Evolutionary conservation across 1,140 invertebrate genomes (phyloP).

Genomic region (Oncopeltus fasciatus): DNA sequence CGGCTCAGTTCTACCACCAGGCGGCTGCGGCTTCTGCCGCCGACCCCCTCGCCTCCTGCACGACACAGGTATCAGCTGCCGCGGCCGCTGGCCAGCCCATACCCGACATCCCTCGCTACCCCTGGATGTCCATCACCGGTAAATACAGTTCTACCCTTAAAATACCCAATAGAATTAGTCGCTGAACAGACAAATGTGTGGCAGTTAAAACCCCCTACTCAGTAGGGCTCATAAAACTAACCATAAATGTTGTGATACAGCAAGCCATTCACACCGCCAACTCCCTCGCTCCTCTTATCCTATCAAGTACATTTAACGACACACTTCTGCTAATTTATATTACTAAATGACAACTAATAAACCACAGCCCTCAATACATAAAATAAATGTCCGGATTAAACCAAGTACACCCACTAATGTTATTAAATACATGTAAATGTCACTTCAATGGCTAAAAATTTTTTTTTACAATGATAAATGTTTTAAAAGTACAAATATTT

Average conservation of each 20-base stretch:
- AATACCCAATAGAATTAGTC: background rate
- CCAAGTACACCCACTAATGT: too few species aligned
- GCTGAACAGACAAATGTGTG: background rate
- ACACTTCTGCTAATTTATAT: too few species aligned
- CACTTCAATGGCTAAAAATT: too few species aligned
- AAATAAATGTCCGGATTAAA: too few species aligned
- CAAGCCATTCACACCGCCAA: background rate
- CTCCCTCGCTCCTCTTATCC: too few species aligned
- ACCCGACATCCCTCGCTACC: conserved; percentile 78
- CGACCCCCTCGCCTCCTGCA: conserved; percentile 46
- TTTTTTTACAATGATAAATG: too few species aligned
- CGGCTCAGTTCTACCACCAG: conserved; percentile 77
- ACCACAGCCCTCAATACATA: too few species aligned
- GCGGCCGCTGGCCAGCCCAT: conserved; percentile 51
- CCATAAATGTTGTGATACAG: conserved; percentile 1
- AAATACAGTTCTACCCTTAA: conserved; percentile 30
- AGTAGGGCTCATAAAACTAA: background rate
- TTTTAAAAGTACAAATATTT: too few species aligned
- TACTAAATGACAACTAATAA: too few species aligned
- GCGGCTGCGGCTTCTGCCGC: conserved; percentile 48
- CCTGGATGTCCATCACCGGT: conserved; percentile 97
- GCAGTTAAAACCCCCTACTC: background rate
- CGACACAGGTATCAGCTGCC: conserved; percentile 41
- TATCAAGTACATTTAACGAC: too few species aligned
- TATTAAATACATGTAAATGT: too few species aligned